A percentile compares a stretch with the other conserved stretches of the same genome.
Evolutionary conservation across 30 jellyfish, hydroid and myxozoan species (phyloP).

Genomic region (Cassiopea andromeda): DNA sequence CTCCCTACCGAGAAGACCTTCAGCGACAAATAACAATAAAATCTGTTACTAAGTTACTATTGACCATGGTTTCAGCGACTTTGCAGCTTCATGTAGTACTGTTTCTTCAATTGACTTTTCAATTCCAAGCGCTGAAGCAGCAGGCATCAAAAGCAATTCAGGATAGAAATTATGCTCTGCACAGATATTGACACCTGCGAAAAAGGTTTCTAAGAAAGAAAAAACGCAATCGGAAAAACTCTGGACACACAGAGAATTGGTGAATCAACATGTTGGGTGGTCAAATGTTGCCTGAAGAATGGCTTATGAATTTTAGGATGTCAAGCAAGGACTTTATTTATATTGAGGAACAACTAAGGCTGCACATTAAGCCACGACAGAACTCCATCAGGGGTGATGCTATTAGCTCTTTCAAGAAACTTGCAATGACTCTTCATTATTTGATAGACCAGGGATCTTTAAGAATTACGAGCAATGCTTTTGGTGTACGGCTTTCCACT

Average conservation of each 20-base stretch:
- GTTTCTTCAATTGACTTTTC: neutral
- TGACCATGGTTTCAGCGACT: neutral
- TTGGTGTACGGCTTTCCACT: too few species aligned
- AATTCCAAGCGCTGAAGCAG: neutral
- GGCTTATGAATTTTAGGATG: constrained; percentile 16
- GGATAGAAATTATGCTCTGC: too few species aligned
- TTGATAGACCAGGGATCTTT: neutral
- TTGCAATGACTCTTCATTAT: neutral
- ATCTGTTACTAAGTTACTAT: neutral
- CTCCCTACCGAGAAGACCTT: neutral
- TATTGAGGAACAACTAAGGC: too few species aligned
- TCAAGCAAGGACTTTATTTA: constrained; percentile 11
- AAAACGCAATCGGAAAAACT: neutral
- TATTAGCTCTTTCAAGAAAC: too few species aligned
- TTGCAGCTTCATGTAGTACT: constrained; percentile 4
- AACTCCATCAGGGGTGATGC: too few species aligned
- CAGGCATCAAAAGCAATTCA: too few species aligned
- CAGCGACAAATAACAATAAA: neutral
- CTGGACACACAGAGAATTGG: constrained; percentile 47
- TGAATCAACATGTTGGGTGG: constrained; percentile 29
- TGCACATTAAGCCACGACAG: too few species aligned
- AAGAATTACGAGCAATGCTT: constrained; percentile 21
- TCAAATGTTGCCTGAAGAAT: neutral
- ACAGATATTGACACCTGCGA: too few species aligned
- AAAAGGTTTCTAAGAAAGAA: too few species aligned